These are phyloP conservation scores for Stictonetta naevosa DNA, from an alignment of 2,113 vertebrate genomes.

Conservation along the genomic window DNA sequence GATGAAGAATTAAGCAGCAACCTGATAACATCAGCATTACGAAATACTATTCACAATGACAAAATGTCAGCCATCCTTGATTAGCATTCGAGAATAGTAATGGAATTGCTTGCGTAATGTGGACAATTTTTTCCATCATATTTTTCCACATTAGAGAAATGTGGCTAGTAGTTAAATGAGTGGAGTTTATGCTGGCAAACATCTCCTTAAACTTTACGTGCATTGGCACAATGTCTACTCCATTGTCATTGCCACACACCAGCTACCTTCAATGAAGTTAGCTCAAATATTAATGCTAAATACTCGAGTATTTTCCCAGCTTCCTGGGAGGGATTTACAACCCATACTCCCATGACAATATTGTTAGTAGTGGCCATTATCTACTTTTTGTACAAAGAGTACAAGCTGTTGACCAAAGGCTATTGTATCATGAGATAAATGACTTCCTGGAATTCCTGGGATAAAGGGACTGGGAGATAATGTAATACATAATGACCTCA, in stretches of 20 bases:
- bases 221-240: not conserved
- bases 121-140: not conserved
- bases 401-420: constrained; percentile 28
- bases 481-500: not conserved
- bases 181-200: not conserved
- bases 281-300: not conserved
- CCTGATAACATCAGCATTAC: not conserved
- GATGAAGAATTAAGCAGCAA: not conserved
- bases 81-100: not conserved
- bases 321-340: constrained; percentile 19
- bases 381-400: not conserved
- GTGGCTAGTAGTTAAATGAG: not conserved
- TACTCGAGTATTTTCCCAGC: not conserved
- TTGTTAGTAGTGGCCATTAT: not conserved
- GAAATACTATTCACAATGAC: not conserved
- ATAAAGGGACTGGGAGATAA: constrained; percentile 19
- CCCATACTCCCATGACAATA: not conserved
- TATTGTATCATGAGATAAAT: constrained; percentile 34
- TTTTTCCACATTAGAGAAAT: not conserved
- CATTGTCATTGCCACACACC: not conserved
- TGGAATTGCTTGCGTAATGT: not conserved
- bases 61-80: not conserved
- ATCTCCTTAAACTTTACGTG: not conserved
- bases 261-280: not conserved
- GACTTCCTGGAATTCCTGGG: constrained; percentile 42